phyloP scores from a whole-genome alignment of 1,140 invertebrate genomes.

The Lamellibrachia luymesi region DNA sequence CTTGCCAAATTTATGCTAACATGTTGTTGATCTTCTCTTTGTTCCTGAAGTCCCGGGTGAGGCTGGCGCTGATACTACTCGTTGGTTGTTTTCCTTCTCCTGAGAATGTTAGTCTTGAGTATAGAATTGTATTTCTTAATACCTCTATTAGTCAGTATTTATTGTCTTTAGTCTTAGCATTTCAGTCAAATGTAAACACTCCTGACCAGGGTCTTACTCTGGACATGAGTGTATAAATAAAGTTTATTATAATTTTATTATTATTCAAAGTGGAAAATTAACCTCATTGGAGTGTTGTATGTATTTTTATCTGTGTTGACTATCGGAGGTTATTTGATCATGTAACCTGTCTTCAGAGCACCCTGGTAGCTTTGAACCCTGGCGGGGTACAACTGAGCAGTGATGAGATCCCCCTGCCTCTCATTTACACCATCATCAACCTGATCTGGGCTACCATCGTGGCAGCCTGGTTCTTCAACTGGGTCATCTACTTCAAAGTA shows the following conservation, averaged over 20 bases:
- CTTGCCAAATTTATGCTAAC: too few species aligned
- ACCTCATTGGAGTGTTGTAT: not conserved
- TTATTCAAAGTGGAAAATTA: not conserved
- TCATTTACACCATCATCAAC: constrained; percentile 15
- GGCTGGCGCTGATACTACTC: too few species aligned
- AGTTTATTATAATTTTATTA: too few species aligned
- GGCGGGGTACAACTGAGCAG: constrained; percentile 9
- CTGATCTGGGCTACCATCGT: constrained; percentile 8
- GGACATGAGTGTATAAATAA: too few species aligned
- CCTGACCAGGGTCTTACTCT: too few species aligned
- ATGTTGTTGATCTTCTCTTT: too few species aligned
- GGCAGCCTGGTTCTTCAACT: constrained; percentile 18
- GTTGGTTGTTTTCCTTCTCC: too few species aligned
- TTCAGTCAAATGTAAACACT: not conserved
- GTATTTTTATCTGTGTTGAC: not conserved
- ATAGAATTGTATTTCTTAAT: too few species aligned
- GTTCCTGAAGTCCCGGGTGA: too few species aligned
- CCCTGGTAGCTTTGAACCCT: constrained; percentile 7
- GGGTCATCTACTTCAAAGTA: constrained; percentile 20
- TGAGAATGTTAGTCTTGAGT: too few species aligned
- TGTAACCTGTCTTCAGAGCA: not conserved
- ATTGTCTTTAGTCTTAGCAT: too few species aligned
- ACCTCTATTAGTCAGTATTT: too few species aligned
- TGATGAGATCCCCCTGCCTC: constrained; percentile 12
- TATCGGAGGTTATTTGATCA: not conserved